A percentile compares a stretch with the other conserved stretches of the same genome.
Evolutionary conservation across 2,888 invertebrate genomes (phyloP).

Genomic region (Lasioglossum marginatum): DNA sequence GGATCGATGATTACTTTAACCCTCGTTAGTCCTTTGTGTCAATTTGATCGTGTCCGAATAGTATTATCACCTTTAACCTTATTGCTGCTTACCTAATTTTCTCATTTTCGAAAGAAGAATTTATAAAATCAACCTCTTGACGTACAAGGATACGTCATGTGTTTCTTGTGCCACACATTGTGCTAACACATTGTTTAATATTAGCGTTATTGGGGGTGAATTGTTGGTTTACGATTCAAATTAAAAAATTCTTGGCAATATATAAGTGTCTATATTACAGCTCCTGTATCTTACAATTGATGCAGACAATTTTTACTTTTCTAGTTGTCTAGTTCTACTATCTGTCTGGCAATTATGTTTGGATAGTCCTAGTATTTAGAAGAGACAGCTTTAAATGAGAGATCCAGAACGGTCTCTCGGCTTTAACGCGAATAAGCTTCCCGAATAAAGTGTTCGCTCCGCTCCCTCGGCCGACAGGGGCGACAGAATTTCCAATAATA

Average conservation of each 20-base stretch:
- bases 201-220: not conserved
- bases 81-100: not conserved
- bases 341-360: not conserved
- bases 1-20: not conserved
- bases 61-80: not conserved
- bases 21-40: not conserved
- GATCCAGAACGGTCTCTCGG: not conserved
- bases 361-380: not conserved
- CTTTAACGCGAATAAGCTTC: slow-evolving; percentile 12
- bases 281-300: not conserved
- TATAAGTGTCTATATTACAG: not conserved
- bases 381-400: not conserved
- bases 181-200: not conserved
- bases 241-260: too few species aligned
- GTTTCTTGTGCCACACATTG: not conserved
- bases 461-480: slow-evolving; percentile 26
- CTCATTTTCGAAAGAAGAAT: not conserved
- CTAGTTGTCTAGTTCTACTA: too few species aligned
- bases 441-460: slow-evolving; percentile 19
- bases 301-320: not conserved
- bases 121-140: too few species aligned
- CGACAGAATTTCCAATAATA: slow-evolving; percentile 58
- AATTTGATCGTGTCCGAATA: not conserved
- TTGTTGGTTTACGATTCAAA: not conserved
- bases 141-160: not conserved